Base-by-base conservation (phyloP, 2,113 vertebrate species). In the Phocoena sinus region DNA sequence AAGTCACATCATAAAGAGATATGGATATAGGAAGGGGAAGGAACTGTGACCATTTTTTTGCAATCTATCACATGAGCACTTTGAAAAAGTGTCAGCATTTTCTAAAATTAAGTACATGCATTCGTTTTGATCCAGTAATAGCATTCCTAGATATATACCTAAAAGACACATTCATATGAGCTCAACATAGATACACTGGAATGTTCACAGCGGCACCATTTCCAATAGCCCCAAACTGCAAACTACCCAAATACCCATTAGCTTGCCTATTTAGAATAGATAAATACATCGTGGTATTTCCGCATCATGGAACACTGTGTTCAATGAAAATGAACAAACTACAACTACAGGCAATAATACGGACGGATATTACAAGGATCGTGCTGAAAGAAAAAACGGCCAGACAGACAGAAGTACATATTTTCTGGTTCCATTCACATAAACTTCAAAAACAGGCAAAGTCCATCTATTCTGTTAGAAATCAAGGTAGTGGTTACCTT, bases 321-420 rank as follows among this genome's bases (percentile, higher is more conserved):
- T 62, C 68, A 89, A 68, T 71, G 33, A 89, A 82, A 95, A 96
- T 91, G 71, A 93, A 76, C 18, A 82, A 84, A 84, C 23, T 96
- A 90, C 17, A 63, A 70, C 20, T n/a, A 76, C 1, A n/a, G 79
- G 38, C 15, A 88, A 26, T 47, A 60, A 91, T 60, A 85, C 8
- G 38, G 77, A 80, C 91, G 82, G 71, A 31, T 95, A 41, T 77
- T 83, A 79, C 6, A 86, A 85, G 60, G 23, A 84, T 93, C 74
- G 70, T 44, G 44, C 38, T 91, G 53, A 74, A 90, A 94, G 63
- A 70, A 80, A 89, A 86, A 62, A 62, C n/a, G 80, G 94, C 62
- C 23, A 68, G 71, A 65, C 56, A 28, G 15, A 95, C 65, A 56
- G 23, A 77, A 74, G 26, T 74, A 70, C 4, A 2, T 70, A 80